Percentiles rank a stretch among this genome's conserved stretches.
phyloP scores from a whole-genome alignment of 2,797 vertebrate genomes.

The Pangasius larnaudii region DNA sequence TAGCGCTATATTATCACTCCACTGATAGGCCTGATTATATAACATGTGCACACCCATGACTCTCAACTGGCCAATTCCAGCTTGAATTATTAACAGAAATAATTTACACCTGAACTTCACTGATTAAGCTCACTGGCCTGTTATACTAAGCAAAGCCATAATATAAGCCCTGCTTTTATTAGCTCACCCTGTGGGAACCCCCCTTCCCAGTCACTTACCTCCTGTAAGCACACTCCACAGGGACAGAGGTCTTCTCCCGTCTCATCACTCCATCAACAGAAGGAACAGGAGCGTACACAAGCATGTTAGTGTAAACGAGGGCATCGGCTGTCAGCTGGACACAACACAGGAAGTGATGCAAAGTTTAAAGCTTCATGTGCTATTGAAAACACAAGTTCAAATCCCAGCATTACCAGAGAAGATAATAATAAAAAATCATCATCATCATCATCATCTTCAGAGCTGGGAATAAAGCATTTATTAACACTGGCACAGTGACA shows the following conservation, averaged over 20 bases:
- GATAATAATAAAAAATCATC: background rate
- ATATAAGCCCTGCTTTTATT: background rate
- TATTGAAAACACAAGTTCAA: background rate
- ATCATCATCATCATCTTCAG: background rate
- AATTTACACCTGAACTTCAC: background rate
- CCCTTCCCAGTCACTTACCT: slow-evolving; percentile 60
- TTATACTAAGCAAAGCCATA: background rate
- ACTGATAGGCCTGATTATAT: too few species aligned
- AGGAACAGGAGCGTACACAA: slow-evolving; percentile 67
- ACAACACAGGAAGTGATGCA: background rate
- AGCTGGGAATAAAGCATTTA: background rate
- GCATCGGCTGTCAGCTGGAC: slow-evolving; percentile 69
- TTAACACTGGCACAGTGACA: background rate
- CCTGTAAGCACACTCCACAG: slow-evolving; percentile 73
- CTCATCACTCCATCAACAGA: slow-evolving; percentile 67
- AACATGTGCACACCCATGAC: too few species aligned
- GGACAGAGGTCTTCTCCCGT: slow-evolving; percentile 71
- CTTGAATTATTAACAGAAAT: too few species aligned
- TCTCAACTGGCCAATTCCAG: too few species aligned
- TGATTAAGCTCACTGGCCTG: background rate
- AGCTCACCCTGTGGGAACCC: background rate
- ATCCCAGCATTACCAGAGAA: background rate
- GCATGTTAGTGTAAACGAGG: slow-evolving; percentile 74
- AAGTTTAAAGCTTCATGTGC: background rate
- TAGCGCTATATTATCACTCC: too few species aligned